Evolutionary conservation across 2,888 invertebrate species (phyloP).

Genomic region (Melitaea athalia): DNA sequence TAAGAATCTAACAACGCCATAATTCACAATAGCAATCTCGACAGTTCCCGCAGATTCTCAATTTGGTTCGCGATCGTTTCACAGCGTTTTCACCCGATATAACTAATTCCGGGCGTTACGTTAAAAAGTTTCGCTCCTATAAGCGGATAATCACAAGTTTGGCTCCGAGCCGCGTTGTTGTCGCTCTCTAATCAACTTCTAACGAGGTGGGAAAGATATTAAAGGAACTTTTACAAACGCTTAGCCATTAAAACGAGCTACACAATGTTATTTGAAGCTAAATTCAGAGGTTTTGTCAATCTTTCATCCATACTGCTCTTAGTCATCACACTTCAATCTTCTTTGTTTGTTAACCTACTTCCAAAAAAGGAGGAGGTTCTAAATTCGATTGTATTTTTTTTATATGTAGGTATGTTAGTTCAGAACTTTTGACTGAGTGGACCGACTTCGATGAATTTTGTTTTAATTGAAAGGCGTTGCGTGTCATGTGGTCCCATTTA

Average conservation of each 20-base stretch:
- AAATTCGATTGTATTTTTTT: too few species aligned
- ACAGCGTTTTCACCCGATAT: conserved; percentile 17
- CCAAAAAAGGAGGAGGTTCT: too few species aligned
- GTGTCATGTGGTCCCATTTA: too few species aligned
- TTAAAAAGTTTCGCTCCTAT: conserved; percentile 30
- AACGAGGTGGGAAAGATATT: conserved; percentile 54
- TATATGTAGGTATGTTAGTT: too few species aligned
- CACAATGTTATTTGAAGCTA: not conserved
- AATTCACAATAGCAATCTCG: conserved; percentile 14
- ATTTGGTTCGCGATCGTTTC: conserved; percentile 19
- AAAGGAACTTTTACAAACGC: conserved; percentile 13
- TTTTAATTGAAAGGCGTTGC: too few species aligned
- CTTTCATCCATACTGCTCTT: too few species aligned
- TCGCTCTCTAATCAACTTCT: conserved; percentile 63
- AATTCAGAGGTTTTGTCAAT: not conserved
- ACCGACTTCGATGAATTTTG: too few species aligned
- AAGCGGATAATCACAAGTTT: conserved; percentile 58
- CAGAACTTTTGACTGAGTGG: too few species aligned
- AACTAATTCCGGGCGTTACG: conserved; percentile 23
- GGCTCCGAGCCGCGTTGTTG: conserved; percentile 57
- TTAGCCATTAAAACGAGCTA: not conserved
- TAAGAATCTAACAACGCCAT: conserved; percentile 21
- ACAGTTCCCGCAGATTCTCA: conserved; percentile 24
- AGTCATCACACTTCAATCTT: too few species aligned
- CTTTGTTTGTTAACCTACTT: too few species aligned